Evolutionary conservation across 1,140 invertebrate species (phyloP), one percentile per base, ranked within the genome.

Genomic region (Aleiodes sp.): DNA sequence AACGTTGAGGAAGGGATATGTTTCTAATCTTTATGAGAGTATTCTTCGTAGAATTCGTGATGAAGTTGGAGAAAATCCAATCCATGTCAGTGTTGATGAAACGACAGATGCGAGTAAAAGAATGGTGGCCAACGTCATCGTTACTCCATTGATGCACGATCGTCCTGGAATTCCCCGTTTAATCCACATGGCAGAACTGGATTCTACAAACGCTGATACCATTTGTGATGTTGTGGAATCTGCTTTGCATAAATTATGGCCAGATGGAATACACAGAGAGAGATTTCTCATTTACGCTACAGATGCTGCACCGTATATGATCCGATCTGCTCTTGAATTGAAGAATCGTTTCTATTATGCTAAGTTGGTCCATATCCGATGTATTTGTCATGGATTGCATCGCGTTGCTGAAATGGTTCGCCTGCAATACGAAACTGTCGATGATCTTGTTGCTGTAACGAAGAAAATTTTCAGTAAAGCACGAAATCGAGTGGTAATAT

Each of bases 371-470:
- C 73, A 80, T 52, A 64, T 83, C 0, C 83, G 78, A 6, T 86
- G 82, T 70, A 65, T 85, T 9, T 82, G 78, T 41, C 80, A 85
- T 70, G 78, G 68, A 67, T 24, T 83, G 43, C 75, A 86, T 69
- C 26, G 75, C 65, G 56, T 84, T 57, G 78, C 77, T 24, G 80
- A 85, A 78, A 69, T 74, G 29, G 65, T 85, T 8, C 62, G 82
- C 62, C 31, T 26, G 16, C 24, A 64, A 26, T 85, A 77, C 68
- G 43, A 70, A 29, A 68, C 68, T 46, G 80, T 84, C 16, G 31
- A 63, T 28, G 1, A 12, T 12, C 12, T 63, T 0, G 57, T 69
- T 31, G 14, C 67, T 28, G 14, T n/a, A 2, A 28, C 26, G 0
- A 63, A 69, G 56, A 28, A 39, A 19, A 24, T 62, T 31, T 68